phyloP scores from a whole-genome alignment of 2,113 vertebrate genomes.

The Aspiorhynchus laticeps region DNA sequence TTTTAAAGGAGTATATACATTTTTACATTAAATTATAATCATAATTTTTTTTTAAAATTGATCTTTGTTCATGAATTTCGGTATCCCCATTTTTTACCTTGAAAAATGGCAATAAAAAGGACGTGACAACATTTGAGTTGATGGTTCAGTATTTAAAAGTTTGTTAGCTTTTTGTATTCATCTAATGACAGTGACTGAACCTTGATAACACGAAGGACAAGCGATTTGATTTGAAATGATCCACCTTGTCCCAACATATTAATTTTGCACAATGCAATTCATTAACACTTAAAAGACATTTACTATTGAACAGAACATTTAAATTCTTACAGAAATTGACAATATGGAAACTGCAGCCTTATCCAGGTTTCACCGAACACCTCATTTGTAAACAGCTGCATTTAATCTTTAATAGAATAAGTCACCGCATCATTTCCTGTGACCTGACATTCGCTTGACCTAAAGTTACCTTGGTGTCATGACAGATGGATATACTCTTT shows the following conservation, averaged over 20 bases:
- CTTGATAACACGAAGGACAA: background rate
- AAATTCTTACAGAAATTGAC: background rate
- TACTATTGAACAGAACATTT: background rate
- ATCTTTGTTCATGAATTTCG: background rate
- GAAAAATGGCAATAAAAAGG: background rate
- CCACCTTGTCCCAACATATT: background rate
- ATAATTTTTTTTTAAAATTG: background rate
- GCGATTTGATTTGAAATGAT: background rate
- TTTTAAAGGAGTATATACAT: background rate
- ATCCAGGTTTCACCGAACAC: background rate
- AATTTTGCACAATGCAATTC: background rate
- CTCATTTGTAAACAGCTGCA: background rate
- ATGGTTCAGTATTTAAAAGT: background rate
- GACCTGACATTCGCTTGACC: conserved; percentile 14
- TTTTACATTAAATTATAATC: no score
- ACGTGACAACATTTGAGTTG: background rate
- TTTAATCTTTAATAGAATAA: conserved; percentile 33
- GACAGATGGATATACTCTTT: background rate
- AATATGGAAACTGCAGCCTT: background rate
- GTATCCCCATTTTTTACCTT: background rate
- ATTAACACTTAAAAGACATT: background rate
- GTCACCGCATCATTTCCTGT: background rate
- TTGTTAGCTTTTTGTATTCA: background rate
- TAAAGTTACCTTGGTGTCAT: conserved; percentile 38
- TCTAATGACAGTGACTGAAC: background rate